These are phyloP conservation scores for Alexandromys fortis DNA, from an alignment of 2,113 vertebrate species.

Conservation along the genomic window DNA sequence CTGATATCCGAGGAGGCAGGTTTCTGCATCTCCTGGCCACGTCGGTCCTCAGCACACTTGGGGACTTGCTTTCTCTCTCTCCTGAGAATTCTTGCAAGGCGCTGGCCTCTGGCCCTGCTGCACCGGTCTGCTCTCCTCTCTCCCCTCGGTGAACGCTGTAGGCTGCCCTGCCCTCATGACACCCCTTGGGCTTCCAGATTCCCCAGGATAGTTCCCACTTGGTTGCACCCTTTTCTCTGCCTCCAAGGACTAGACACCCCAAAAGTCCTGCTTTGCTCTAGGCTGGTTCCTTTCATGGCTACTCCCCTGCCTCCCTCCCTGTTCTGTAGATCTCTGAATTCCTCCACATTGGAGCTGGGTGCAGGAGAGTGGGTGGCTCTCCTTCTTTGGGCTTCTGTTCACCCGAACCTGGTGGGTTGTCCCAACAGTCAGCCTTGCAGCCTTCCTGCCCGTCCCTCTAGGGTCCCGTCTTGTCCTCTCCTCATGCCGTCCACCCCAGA, in stretches of 20 bases:
- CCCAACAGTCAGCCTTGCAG: background rate
- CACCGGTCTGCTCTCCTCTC: background rate
- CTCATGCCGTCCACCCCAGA: background rate
- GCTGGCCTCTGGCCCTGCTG: background rate
- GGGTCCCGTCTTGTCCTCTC: background rate
- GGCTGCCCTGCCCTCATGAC: background rate
- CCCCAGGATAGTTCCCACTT: background rate
- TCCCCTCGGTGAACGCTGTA: background rate
- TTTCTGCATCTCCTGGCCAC: background rate
- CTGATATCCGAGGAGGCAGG: no score
- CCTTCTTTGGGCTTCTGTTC: background rate
- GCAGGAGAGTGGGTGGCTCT: background rate
- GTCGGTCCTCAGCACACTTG: background rate
- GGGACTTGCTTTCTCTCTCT: background rate
- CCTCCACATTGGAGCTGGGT: background rate
- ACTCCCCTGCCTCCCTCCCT: background rate
- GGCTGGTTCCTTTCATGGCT: background rate
- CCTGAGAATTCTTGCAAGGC: background rate
- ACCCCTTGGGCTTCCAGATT: background rate
- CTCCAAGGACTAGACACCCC: background rate
- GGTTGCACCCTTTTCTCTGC: background rate
- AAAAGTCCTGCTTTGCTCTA: background rate
- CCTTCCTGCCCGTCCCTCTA: background rate
- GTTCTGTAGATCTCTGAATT: background rate
- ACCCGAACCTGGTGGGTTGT: background rate